Conservation (phyloP, 1,140 invertebrate genomes). For the Lordiphosa collinella region DNA sequence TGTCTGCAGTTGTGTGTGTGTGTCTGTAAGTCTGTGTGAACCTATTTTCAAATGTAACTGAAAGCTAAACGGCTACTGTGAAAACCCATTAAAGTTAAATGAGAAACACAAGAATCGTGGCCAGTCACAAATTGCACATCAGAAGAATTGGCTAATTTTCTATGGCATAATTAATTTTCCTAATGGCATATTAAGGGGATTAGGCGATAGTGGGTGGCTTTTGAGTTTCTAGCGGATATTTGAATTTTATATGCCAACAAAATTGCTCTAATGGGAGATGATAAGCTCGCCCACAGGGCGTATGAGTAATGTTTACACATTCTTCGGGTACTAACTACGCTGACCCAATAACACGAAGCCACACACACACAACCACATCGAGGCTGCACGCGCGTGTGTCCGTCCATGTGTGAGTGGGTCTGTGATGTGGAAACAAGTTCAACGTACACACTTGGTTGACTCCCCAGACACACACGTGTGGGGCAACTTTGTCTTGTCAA, state of each 20-base stretch:
- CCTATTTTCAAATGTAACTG: conserved; percentile 44
- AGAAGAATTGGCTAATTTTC: conserved; percentile 58
- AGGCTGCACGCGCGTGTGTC: conserved; percentile 48
- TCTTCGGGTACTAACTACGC: conserved; percentile 40
- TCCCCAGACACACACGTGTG: conserved; percentile 47
- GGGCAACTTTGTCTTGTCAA: conserved; percentile 30
- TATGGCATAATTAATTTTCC: conserved; percentile 46
- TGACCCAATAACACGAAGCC: conserved; percentile 64
- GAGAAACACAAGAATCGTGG: conserved; percentile 48
- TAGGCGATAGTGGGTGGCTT: conserved; percentile 5
- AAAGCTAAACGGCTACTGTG: conserved; percentile 39
- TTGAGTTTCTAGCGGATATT: conserved; percentile 5
- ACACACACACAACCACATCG: conserved; percentile 33
- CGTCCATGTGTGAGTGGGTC: conserved; percentile 14
- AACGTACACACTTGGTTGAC: conserved; percentile 6
- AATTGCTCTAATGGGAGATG: too few relatives aligned
- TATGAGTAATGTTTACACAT: too few relatives aligned
- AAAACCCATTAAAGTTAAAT: conserved; percentile 45
- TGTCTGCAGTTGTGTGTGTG: conserved; percentile 21
- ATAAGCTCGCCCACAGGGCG: too few relatives aligned
- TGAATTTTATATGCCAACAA: too few relatives aligned
- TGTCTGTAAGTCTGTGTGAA: background rate
- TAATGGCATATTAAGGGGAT: conserved; percentile 31
- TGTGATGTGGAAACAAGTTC: conserved; percentile 15
- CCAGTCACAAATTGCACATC: conserved; percentile 8